phyloP scores from a whole-genome alignment of 2,113 vertebrate genomes.

The Elephas maximus region DNA sequence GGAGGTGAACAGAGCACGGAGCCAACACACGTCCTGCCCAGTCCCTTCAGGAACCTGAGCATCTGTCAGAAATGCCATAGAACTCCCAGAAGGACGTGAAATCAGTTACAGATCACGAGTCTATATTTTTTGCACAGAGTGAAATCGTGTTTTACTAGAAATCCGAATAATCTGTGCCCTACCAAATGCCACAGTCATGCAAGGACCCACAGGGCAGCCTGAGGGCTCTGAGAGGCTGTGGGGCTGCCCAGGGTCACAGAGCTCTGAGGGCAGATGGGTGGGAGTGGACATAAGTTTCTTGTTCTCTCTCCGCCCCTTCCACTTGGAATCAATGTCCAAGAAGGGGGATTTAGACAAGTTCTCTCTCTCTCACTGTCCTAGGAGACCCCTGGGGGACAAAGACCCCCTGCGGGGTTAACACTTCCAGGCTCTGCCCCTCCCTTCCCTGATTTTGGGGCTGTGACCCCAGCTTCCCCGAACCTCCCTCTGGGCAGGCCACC shows the following conservation, averaged over 20 bases:
- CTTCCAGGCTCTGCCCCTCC: background rate
- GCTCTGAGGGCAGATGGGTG: background rate
- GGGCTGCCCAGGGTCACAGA: background rate
- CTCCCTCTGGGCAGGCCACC: background rate
- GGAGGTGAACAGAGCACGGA: fast-evolving
- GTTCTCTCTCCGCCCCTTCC: background rate
- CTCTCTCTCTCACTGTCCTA: background rate
- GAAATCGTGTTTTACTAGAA: background rate
- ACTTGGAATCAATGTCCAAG: fast-evolving
- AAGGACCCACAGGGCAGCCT: fast-evolving
- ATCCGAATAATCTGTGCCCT: fast-evolving
- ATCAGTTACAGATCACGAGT: background rate
- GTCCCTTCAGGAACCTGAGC: fast-evolving
- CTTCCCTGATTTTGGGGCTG: background rate
- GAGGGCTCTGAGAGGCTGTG: background rate
- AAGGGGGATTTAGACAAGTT: background rate
- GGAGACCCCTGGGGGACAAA: background rate
- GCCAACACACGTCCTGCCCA: fast-evolving
- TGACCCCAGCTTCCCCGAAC: background rate
- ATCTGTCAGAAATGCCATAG: background rate
- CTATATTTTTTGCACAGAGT: background rate
- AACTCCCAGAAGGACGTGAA: background rate
- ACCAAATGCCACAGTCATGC: fast-evolving
- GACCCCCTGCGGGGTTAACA: background rate
- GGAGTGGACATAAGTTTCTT: no score